Percentiles rank a stretch among this genome's conserved stretches.
Evolutionary conservation across 23 tunicate genomes (phyloP).

Genomic region (Styela plicata): DNA sequence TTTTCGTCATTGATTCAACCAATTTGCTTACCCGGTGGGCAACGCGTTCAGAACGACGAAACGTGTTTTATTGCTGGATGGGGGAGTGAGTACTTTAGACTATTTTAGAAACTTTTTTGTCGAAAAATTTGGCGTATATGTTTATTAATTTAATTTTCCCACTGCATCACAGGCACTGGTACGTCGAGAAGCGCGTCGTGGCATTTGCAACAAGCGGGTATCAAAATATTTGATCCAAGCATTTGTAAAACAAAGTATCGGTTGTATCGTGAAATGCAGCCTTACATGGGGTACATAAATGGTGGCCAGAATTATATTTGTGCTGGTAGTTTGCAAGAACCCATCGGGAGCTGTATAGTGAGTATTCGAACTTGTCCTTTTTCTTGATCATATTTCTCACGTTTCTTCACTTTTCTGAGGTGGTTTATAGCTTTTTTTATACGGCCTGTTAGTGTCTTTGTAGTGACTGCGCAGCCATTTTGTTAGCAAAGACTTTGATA

Average conservation of each 20-base stretch:
- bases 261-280: background rate
- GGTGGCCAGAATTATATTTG: background rate
- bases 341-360: background rate
- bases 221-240: background rate
- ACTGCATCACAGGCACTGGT: background rate
- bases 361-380: background rate
- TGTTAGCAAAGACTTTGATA: no score
- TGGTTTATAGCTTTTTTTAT: no score
- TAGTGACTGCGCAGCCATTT: no score
- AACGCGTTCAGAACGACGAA: background rate
- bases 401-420: no score
- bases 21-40: background rate
- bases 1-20: background rate
- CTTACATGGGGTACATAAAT: background rate
- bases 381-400: no score
- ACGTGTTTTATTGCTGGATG: background rate
- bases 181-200: background rate
- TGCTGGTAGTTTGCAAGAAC: background rate
- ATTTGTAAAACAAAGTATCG: background rate
- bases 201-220: background rate
- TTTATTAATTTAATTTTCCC: no score
- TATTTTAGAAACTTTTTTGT: no score
- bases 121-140: no score
- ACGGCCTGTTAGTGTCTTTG: no score
- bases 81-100: background rate